Conservation (phyloP, 2,113 vertebrate genomes). For the Gavia stellata region DNA sequence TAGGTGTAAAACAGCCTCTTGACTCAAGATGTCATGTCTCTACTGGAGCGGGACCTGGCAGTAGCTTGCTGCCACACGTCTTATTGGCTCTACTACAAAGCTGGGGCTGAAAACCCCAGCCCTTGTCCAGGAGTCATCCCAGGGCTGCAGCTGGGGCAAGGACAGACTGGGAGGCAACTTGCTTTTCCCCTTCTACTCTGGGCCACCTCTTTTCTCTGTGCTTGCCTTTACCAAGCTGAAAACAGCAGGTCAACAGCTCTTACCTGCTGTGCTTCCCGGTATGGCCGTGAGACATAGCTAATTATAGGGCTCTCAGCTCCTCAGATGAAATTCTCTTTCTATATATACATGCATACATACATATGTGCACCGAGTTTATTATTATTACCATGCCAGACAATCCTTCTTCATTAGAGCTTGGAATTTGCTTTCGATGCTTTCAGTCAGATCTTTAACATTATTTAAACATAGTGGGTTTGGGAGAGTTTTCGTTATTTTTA, state of each 20-base stretch:
- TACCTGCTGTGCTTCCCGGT: neutral
- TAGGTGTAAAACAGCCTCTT: neutral
- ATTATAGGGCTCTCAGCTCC: neutral
- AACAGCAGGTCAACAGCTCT: neutral
- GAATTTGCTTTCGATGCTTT: constrained; percentile 41
- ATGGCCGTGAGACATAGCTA: neutral
- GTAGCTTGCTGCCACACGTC: neutral
- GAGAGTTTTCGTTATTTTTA: constrained; percentile 43
- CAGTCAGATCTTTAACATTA: constrained; percentile 46
- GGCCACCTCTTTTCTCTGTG: neutral
- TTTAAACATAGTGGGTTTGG: constrained; percentile 47
- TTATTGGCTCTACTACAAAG: neutral
- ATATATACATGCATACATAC: neutral
- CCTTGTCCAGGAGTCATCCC: neutral
- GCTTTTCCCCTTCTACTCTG: neutral
- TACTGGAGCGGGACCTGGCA: neutral
- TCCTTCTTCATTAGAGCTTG: constrained; percentile 55
- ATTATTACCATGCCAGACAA: constrained; percentile 50
- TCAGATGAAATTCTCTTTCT: neutral
- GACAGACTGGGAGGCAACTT: neutral
- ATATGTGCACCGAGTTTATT: constrained; percentile 22
- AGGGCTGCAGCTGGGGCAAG: neutral
- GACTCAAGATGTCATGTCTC: neutral
- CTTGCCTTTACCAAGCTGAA: neutral
- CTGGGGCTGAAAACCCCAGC: neutral